phyloP scores from a whole-genome alignment of 2,888 invertebrate genomes.

The Poecilus cupreus region DNA sequence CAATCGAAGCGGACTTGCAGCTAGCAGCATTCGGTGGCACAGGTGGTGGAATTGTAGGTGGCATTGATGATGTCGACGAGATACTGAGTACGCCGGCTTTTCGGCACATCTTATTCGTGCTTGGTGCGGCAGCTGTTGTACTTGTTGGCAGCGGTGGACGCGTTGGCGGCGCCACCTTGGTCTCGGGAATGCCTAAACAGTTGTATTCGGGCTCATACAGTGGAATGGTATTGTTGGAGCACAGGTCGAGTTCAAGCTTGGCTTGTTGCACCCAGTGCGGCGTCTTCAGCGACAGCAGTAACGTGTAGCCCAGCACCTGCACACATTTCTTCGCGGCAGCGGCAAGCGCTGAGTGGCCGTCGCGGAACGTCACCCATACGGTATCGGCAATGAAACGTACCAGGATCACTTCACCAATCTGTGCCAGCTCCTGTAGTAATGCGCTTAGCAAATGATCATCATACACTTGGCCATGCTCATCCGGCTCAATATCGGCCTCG shows the following conservation, averaged over 20 bases:
- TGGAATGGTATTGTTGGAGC: conserved; percentile 89
- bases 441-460: conserved; percentile 88
- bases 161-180: conserved; percentile 74
- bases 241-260: conserved; percentile 87
- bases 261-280: conserved; percentile 90
- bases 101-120: conserved; percentile 19
- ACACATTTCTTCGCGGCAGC: conserved; percentile 74
- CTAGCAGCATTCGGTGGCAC: conserved; percentile 68
- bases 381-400: conserved; percentile 92
- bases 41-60: conserved; percentile 73
- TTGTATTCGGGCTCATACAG: conserved; percentile 75
- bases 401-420: conserved; percentile 91
- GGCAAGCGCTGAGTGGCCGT: conserved; percentile 90
- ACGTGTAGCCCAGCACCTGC: conserved; percentile 79
- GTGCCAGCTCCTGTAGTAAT: conserved; percentile 86
- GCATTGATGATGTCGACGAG: conserved; percentile 67
- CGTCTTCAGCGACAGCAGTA: conserved; percentile 86
- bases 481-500: conserved; percentile 67
- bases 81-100: conserved; percentile 76
- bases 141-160: conserved; percentile 73
- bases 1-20: conserved; percentile 46
- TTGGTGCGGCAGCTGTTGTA: neutral
- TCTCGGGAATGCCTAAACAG: conserved; percentile 74
- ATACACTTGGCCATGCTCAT: conserved; percentile 79
- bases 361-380: conserved; percentile 94